Evolutionary conservation across 2,797 vertebrate species (phyloP).

Genomic region (Fistularia tabacaria): DNA sequence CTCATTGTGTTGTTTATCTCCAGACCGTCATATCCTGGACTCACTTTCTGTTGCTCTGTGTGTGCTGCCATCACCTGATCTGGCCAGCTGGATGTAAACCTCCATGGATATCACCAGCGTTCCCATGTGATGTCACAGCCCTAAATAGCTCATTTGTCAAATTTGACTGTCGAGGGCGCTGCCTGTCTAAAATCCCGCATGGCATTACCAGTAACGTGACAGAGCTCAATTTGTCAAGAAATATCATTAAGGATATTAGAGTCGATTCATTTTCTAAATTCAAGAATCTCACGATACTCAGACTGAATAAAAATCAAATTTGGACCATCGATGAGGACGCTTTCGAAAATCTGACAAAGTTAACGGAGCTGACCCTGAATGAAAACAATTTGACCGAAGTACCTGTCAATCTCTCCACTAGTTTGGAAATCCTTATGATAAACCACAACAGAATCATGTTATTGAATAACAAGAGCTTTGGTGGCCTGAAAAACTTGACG

Average conservation of each 20-base stretch:
- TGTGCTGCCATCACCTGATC: constrained; percentile 59
- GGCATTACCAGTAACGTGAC: constrained; percentile 80
- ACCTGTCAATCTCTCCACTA: constrained; percentile 75
- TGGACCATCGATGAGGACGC: constrained; percentile 49
- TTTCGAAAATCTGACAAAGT: constrained; percentile 75
- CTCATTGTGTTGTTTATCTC: constrained; percentile 23
- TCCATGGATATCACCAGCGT: constrained; percentile 70
- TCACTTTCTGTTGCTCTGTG: constrained; percentile 53
- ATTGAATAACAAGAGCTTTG: constrained; percentile 66
- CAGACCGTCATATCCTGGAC: constrained; percentile 55
- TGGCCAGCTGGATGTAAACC: constrained; percentile 44
- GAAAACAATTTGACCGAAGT: constrained; percentile 71
- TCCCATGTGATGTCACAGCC: constrained; percentile 82
- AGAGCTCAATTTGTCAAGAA: constrained; percentile 81
- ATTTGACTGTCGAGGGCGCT: constrained; percentile 78
- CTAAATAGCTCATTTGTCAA: constrained; percentile 28
- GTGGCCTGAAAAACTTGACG: constrained; percentile 72
- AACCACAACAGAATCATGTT: constrained; percentile 74
- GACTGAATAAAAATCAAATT: constrained; percentile 69
- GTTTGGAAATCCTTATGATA: constrained; percentile 71
- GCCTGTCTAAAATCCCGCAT: constrained; percentile 66
- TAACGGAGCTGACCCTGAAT: constrained; percentile 72
- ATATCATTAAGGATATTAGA: constrained; percentile 73
- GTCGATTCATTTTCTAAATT: constrained; percentile 65
- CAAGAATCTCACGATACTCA: constrained; percentile 71